Evolutionary conservation across 64 coral and sea anemone genomes (phyloP), one percentile per base, ranked within the genome.

Genomic region (Porites lutea): DNA sequence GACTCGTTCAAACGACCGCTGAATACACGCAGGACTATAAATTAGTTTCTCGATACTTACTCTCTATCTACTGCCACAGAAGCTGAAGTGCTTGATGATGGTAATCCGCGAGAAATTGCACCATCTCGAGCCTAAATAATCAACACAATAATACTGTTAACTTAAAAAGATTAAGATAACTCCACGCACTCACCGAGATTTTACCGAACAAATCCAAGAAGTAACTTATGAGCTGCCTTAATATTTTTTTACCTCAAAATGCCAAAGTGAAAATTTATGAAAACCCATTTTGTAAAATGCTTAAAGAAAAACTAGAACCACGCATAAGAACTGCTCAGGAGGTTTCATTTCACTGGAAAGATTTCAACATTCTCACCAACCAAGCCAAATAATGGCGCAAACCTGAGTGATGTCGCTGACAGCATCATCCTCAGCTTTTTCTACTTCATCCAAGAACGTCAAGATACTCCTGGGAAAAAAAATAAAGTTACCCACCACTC

Each of bases 361-460:
- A 37, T 37, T 37, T 37, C 27, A 37, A 37, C 27, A 37, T 1
- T 1, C 27, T 37, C 27, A 37, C 1, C 27, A 37, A 37, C 27
- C 27, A 37, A 37, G 27, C 27, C 1, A 37, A 37, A 21, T 50
- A 8, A 63, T 59, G 21, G 47, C 2, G 12, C 72, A 4, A 86
- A 91, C 91, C 91, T 96, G 90, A 79, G 88, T 88, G 71, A 96
- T 96, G 52, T 96, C 97, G 59, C 88, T 97, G 52, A 92, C 78
- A 44, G 89, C 88, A 66, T 96, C 92, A 83, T 99, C 94, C 78
- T 99, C 97, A 18, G 97, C 94, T 52, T 99, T 96, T 76, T 99
- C 97, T 13, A 99, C 94, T 78, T 99, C 97, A 78, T 99, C 97
- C 82, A 99, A 80, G 44, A 99, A 99, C 9, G 95, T 93, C 27